Evolutionary conservation across 2,113 vertebrate species (phyloP).

Genomic region (Silurus meridionalis): DNA sequence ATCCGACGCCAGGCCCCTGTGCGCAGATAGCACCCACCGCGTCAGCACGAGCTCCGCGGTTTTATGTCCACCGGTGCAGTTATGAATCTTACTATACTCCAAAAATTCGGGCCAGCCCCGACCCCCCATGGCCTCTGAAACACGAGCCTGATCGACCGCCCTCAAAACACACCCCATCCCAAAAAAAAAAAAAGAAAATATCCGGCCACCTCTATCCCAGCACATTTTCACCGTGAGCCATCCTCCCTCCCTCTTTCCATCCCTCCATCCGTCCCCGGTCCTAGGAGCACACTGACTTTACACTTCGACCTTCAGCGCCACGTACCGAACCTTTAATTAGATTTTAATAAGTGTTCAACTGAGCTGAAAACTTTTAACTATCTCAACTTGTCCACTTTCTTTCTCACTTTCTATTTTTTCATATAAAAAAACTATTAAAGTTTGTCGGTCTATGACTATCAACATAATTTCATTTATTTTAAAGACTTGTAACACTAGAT

Average conservation of each 20-base stretch:
- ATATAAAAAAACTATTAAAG: no score
- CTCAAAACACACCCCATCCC: conserved; percentile 61
- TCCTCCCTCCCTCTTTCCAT: conserved; percentile 52
- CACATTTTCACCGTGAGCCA: conserved; percentile 58
- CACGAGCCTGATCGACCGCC: conserved; percentile 72
- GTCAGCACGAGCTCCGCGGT: conserved; percentile 79
- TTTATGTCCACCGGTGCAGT: conserved; percentile 80
- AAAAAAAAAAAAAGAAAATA: conserved; percentile 47
- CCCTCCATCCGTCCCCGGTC: conserved; percentile 41
- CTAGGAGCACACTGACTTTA: conserved; percentile 19
- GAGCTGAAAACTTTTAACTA: neutral
- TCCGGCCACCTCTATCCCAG: conserved; percentile 56
- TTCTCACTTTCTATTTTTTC: no score
- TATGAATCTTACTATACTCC: conserved; percentile 83
- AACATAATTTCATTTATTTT: no score
- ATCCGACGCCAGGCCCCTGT: conserved; percentile 80
- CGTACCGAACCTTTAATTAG: neutral
- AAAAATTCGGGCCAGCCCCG: conserved; percentile 78
- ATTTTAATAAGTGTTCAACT: neutral
- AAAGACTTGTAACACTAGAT: no score
- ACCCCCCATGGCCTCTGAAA: conserved; percentile 81
- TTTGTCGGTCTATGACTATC: neutral
- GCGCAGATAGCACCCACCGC: conserved; percentile 77
- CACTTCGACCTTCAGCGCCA: conserved; percentile 19
- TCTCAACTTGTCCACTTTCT: neutral